Evolutionary conservation across 2,797 vertebrate species (phyloP).

Genomic region (Esox masquinongy): DNA sequence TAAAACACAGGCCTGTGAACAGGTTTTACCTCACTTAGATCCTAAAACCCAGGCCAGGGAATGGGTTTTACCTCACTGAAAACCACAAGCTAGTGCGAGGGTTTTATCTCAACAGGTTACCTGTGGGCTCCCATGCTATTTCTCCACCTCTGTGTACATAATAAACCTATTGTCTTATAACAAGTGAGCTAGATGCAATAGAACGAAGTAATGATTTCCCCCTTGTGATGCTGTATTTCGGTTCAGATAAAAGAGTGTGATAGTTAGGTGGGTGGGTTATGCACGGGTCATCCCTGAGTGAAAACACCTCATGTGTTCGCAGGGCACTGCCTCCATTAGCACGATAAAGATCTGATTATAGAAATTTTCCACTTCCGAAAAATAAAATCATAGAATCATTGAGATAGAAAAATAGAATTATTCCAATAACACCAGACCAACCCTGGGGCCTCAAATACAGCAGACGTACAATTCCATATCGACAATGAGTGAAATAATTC

Average conservation of each 20-base stretch:
- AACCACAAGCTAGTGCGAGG: background rate
- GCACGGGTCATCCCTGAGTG: slow-evolving; percentile 5
- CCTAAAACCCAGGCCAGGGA: too few species aligned
- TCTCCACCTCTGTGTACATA: background rate
- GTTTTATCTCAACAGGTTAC: background rate
- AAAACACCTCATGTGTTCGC: slow-evolving; percentile 8
- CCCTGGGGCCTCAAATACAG: slow-evolving; percentile 12
- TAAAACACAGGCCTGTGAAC: too few species aligned
- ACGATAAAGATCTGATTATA: slow-evolving; percentile 30
- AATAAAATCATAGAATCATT: slow-evolving; percentile 21
- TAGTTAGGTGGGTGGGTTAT: slow-evolving; percentile 3
- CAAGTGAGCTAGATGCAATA: background rate
- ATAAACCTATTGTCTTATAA: background rate
- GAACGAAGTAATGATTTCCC: slow-evolving; percentile 1
- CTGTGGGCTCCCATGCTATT: background rate
- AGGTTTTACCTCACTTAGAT: too few species aligned
- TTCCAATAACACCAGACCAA: slow-evolving; percentile 22
- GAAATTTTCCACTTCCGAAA: slow-evolving; percentile 20
- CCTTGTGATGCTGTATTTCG: background rate
- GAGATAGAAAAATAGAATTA: slow-evolving; percentile 22
- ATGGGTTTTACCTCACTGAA: too few species aligned
- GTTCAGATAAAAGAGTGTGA: background rate
- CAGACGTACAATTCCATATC: slow-evolving; percentile 17
- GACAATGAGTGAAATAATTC: slow-evolving; percentile 22
- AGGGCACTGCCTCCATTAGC: slow-evolving; percentile 10